A percentile compares a stretch with the other conserved stretches of the same genome.
phyloP scores from a whole-genome alignment of 2,888 invertebrate species.

The Spatulosminthurus flaviceps region DNA sequence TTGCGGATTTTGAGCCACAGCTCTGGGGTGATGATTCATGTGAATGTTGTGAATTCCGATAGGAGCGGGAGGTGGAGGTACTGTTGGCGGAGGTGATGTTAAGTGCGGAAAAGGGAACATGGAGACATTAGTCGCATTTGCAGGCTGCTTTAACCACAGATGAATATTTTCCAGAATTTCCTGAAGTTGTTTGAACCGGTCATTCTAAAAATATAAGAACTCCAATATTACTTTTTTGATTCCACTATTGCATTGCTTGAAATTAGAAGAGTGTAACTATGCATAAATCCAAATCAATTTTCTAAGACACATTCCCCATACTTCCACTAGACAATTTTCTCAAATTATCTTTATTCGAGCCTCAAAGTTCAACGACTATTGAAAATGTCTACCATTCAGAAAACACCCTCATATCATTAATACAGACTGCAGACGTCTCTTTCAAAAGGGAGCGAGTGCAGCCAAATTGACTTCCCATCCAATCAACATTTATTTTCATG shows the following conservation, averaged over 20 bases:
- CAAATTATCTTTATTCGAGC: too few species aligned
- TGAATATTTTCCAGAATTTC: constrained; percentile 75
- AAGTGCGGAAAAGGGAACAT: constrained; percentile 62
- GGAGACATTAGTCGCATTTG: constrained; percentile 64
- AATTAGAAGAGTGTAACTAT: too few species aligned
- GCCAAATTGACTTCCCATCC: constrained; percentile 23
- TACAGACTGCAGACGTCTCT: neutral
- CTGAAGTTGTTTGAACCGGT: constrained; percentile 71
- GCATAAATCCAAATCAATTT: too few species aligned
- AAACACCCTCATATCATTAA: constrained; percentile 1
- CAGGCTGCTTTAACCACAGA: constrained; percentile 72
- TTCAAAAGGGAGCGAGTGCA: neutral
- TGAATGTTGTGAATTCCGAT: constrained; percentile 60
- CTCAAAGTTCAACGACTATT: too few species aligned
- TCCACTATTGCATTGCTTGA: too few species aligned
- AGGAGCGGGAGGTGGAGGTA: constrained; percentile 67
- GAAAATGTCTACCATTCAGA: neutral
- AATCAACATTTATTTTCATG: constrained; percentile 39
- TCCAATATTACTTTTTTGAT: neutral
- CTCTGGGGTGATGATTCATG: constrained; percentile 57
- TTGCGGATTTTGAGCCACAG: constrained; percentile 38
- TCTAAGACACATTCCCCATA: too few species aligned
- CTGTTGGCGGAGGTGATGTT: constrained; percentile 58
- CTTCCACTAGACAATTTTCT: too few species aligned
- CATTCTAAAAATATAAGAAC: constrained; percentile 54